Base-by-base conservation (phyloP, 1,140 invertebrate species). In the Bemisia tabaci region DNA sequence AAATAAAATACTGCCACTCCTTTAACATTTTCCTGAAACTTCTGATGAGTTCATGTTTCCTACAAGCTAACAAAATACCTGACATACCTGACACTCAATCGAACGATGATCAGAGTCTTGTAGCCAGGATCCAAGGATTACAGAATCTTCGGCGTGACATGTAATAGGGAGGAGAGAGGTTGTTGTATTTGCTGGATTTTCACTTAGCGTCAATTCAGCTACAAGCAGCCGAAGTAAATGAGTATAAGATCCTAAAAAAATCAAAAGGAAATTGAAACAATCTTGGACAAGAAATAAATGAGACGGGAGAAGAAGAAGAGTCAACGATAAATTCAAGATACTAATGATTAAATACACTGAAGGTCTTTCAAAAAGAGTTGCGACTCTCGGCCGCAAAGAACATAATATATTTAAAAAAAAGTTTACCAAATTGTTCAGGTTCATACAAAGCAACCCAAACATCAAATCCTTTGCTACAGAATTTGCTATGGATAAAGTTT, bases 51-150 rank as follows among this genome's bases (percentile, higher is more conserved):
- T n/a, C n/a, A n/a, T n/a, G n/a, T n/a, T n/a, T n/a, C n/a, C n/a
- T n/a, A n/a, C n/a, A n/a, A n/a, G n/a, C n/a, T n/a, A n/a, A n/a
- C n/a, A n/a, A n/a, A n/a, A n/a, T n/a, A n/a, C n/a, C n/a, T n/a
- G n/a, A n/a, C n/a, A n/a, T 77, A 97, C 94, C 85, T 98, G 95
- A 82, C 99, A 94, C 80, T 99, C 96, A 72, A 98, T 94, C 58
- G 89, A 90, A 67, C 92, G 88, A 79, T 98, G 94, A 80, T 98
- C 95, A 9, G 93, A 96, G 76, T 97, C 93, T 75, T 95, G 92
- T 22, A 94, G 80, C 88, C 91, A 90, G 60, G 90, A 90, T 25
- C 90, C 87, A 58, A 94, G 79, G 68, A 97, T 85, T 22, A 95
- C 88, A 0, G 89, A 90, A 76, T 96, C 92, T 73, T 94, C 90